phyloP scores from a whole-genome alignment of 2,113 vertebrate genomes.

The Siniperca chuatsi region DNA sequence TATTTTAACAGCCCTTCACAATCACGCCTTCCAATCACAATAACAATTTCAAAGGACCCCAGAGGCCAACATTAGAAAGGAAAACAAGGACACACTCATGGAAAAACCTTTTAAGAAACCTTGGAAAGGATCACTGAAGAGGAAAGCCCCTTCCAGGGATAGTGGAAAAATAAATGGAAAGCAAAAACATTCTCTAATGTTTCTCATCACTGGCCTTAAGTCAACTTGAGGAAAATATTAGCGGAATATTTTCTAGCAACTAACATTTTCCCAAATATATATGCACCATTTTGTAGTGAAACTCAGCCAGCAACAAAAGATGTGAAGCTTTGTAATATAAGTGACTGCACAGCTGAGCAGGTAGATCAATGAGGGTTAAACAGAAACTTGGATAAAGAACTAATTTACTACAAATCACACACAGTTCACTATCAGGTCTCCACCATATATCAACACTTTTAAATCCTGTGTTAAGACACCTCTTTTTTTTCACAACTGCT shows the following conservation, averaged over 20 bases:
- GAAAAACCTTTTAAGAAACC: slow-evolving; percentile 41
- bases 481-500: not conserved
- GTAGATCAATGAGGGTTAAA: not conserved
- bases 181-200: slow-evolving; percentile 8
- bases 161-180: slow-evolving; percentile 21
- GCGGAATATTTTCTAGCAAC: not conserved
- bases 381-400: not conserved
- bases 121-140: not conserved
- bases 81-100: slow-evolving; percentile 24
- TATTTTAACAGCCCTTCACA: slow-evolving; percentile 7
- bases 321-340: not conserved
- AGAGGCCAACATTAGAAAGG: not conserved
- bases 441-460: not conserved
- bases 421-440: not conserved
- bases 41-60: slow-evolving; percentile 27
- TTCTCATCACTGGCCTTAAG: slow-evolving; percentile 7
- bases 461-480: no score
- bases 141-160: slow-evolving; percentile 19
- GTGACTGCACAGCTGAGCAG: not conserved
- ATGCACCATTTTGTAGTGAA: no score
- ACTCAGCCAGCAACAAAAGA: not conserved
- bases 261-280: not conserved
- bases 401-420: not conserved
- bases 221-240: slow-evolving; percentile 5
- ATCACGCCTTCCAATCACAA: not conserved